phyloP scores from a whole-genome alignment of 2,888 invertebrate genomes.

The Eupithecia dodoneata region DNA sequence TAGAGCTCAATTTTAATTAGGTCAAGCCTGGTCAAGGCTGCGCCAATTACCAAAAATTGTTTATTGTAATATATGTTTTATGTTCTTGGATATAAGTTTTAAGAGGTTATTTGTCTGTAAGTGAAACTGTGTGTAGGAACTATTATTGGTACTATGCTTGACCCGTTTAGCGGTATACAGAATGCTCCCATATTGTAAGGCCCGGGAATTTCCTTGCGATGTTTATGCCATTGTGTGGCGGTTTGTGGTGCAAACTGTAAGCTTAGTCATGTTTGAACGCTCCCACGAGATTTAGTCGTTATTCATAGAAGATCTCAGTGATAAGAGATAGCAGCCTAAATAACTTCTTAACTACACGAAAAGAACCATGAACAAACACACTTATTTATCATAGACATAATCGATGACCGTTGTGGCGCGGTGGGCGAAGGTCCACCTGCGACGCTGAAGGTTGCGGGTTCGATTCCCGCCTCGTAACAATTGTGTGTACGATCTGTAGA shows the following conservation, averaged over 20 bases:
- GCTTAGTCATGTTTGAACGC: conserved; percentile 17
- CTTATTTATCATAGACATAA: neutral
- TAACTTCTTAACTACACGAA: neutral
- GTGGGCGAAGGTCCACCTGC: too few relatives aligned
- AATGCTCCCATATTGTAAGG: conserved; percentile 48
- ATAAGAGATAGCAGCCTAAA: neutral
- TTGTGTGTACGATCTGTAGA: too few relatives aligned
- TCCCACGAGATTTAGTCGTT: neutral
- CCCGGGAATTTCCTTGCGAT: conserved; percentile 47
- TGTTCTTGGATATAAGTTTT: neutral
- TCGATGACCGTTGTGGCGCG: too few relatives aligned
- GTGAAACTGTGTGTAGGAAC: neutral
- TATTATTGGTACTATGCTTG: conserved; percentile 12
- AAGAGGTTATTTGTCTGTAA: neutral
- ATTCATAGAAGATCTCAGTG: neutral
- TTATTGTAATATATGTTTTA: neutral
- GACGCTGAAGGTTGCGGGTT: too few relatives aligned
- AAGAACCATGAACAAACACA: neutral
- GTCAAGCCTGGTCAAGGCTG: neutral
- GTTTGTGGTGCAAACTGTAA: conserved; percentile 17
- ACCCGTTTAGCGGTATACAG: conserved; percentile 41
- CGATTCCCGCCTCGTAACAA: too few relatives aligned
- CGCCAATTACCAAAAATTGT: neutral
- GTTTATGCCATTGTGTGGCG: conserved; percentile 46
- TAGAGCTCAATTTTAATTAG: neutral